Conservation (phyloP, 2,113 vertebrate species). For the Callionymus lyra region DNA sequence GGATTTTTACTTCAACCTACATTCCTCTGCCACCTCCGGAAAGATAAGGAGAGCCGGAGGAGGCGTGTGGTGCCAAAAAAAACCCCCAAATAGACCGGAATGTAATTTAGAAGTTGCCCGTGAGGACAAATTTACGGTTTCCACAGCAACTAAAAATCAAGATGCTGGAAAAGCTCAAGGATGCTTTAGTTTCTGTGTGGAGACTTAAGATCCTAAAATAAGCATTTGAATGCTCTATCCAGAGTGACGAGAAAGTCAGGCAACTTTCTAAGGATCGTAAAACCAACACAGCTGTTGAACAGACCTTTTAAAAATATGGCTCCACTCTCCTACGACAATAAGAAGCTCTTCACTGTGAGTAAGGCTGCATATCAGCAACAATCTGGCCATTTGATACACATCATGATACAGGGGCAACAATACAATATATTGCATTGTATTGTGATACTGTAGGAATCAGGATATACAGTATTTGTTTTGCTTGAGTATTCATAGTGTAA, state of each 20-base stretch:
- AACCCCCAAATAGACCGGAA: conserved; percentile 10
- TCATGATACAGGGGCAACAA: too few species aligned
- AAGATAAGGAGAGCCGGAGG: conserved; percentile 11
- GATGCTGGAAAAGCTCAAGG: conserved; percentile 12
- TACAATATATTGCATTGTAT: too few species aligned
- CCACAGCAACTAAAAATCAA: conserved; percentile 55
- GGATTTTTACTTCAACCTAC: neutral
- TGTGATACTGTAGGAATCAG: too few species aligned
- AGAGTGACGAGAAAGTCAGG: neutral
- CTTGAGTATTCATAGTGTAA: too few species aligned
- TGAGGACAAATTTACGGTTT: conserved; percentile 47
- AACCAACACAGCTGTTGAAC: neutral
- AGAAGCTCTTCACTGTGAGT: too few species aligned
- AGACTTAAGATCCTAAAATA: conserved; percentile 28
- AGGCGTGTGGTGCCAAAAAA: neutral
- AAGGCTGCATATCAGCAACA: too few species aligned
- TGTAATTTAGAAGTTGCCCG: conserved; percentile 30
- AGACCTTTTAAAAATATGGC: too few species aligned
- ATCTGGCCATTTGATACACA: too few species aligned
- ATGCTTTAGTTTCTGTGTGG: conserved; percentile 25
- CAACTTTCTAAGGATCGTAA: too few species aligned
- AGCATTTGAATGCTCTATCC: conserved; percentile 6
- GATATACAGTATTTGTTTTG: too few species aligned
- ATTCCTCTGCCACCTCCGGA: neutral
- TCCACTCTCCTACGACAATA: too few species aligned